Base-by-base conservation (phyloP, 2,113 vertebrate genomes). In the Neodon shergylaensis region DNA sequence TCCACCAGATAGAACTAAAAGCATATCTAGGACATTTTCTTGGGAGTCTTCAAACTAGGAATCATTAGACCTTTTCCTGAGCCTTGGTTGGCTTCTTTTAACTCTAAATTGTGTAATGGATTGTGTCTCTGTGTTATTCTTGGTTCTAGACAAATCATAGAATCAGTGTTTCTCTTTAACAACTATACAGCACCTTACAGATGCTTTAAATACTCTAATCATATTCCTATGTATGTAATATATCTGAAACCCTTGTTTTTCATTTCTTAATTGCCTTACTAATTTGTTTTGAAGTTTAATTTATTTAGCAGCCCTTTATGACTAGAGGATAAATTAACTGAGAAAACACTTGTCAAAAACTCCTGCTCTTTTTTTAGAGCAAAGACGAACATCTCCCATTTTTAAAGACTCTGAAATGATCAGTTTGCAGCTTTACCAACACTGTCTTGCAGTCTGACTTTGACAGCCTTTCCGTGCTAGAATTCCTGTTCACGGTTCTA, bases 401-500 rank as follows among this genome's bases (percentile, higher is more conserved):
- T 87, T 94, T 70, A 86, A 85, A 82, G 89, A 97, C 77, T 91
- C 33, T 86, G 61, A 92, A 95, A 82, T 73, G 68, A 96, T 52
- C 90, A 72, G 54, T 61, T 82, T 58, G 49, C 70, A 28, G 74
- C 61, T 90, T 86, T 72, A 31, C 24, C 76, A 9, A 52, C 63
- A 14, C 84, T 42, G 54, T 84, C 79, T 19, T 54, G 8, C 22
- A 33, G 82, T 90, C 79, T 70, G 42, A 84, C 86, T 73, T 52
- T 14, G 61, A 86, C 72, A 65, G 81, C 7, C 12, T n/a, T 78
- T 88, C 91, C 39, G 19, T 68, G 88, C n/a, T 5, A 5, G 65
- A 36, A 72, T 73, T 94, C 87, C 68, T 89, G 39, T 88, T 91
- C 82, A 83, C 47, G 73, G 70, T 82, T 96, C 88, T 44, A 52